These are phyloP conservation scores for Cercopithecus mona DNA, from an alignment of 2,113 vertebrate species.

Conservation along the genomic window DNA sequence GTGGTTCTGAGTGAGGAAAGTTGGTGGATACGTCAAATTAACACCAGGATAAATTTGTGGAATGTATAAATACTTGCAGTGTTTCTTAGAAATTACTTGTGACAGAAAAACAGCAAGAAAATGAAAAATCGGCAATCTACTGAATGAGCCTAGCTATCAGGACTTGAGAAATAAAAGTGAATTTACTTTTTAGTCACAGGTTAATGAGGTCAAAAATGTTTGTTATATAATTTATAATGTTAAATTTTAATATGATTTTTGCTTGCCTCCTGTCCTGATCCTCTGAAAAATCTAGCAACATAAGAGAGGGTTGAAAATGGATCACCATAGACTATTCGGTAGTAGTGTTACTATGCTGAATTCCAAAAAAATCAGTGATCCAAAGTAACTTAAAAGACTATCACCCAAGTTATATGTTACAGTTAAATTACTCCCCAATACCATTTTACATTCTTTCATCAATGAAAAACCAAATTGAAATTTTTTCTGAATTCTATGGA, in stretches of 20 bases:
- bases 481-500: neutral
- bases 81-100: neutral
- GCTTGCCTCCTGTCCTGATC: neutral
- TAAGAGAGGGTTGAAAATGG: neutral
- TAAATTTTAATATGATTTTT: neutral
- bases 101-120: neutral
- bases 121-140: neutral
- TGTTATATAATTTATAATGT: neutral
- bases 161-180: neutral
- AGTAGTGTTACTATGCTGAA: neutral
- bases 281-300: neutral
- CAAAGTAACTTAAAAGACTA: neutral
- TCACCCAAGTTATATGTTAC: neutral
- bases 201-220: neutral
- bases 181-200: neutral
- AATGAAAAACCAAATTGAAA: conserved; percentile 12
- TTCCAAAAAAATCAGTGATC: neutral
- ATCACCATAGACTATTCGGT: neutral
- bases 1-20: neutral
- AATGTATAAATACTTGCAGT: neutral
- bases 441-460: neutral
- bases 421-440: neutral
- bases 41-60: neutral
- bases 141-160: neutral
- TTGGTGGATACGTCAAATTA: neutral